Evolutionary conservation across 2,888 invertebrate species (phyloP).

Genomic region (Leucania comma): DNA sequence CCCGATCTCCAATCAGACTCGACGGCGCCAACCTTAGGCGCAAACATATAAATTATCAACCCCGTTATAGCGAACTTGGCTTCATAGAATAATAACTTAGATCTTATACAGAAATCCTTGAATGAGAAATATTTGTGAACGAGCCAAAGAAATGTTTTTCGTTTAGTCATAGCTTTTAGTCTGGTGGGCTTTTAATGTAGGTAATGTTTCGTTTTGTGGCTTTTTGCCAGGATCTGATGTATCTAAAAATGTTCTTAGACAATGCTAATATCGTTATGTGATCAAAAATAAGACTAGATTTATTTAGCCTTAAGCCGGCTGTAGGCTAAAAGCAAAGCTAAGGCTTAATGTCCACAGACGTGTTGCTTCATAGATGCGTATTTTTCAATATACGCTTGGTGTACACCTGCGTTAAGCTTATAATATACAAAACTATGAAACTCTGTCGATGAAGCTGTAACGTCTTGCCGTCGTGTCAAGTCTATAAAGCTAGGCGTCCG

Average conservation of each 20-base stretch:
- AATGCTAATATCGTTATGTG: slow-evolving; percentile 8
- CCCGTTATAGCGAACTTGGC: slow-evolving; percentile 52
- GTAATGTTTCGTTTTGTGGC: slow-evolving; percentile 32
- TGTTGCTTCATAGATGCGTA: too few relatives aligned
- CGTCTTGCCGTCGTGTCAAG: too few relatives aligned
- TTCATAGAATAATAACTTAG: slow-evolving; percentile 48
- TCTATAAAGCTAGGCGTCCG: too few relatives aligned
- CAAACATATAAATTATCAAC: slow-evolving; percentile 49
- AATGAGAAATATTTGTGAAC: slow-evolving; percentile 49
- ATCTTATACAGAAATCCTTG: slow-evolving; percentile 47
- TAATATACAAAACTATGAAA: too few relatives aligned
- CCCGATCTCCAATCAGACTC: slow-evolving; percentile 48
- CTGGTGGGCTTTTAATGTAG: slow-evolving; percentile 13
- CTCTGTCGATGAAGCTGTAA: too few relatives aligned
- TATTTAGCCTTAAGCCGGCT: background rate
- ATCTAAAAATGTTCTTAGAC: background rate
- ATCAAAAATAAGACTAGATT: slow-evolving; percentile 7
- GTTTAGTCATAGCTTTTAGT: slow-evolving; percentile 41
- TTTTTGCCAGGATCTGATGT: slow-evolving; percentile 19
- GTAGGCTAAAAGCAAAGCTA: background rate
- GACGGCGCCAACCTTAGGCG: slow-evolving; percentile 52
- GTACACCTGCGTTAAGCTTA: too few relatives aligned
- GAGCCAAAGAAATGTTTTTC: slow-evolving; percentile 55
- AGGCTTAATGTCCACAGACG: background rate
- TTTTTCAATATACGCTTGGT: too few relatives aligned